Conservation (phyloP, 64 coral and sea anemone genomes). For the Actinia tenebrosa region DNA sequence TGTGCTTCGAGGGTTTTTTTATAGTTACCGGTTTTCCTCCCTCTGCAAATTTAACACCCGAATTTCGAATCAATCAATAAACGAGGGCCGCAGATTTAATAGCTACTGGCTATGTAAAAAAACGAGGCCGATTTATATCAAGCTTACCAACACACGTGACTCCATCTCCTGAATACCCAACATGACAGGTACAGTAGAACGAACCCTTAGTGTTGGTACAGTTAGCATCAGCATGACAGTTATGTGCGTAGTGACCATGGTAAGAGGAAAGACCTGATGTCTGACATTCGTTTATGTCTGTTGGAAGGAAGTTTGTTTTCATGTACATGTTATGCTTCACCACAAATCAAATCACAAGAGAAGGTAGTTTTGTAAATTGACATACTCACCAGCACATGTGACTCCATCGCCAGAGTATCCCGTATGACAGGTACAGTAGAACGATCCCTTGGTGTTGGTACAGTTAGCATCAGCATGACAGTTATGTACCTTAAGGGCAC, state of each 20-base stretch:
- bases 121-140: too few relatives aligned
- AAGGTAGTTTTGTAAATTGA: not conserved
- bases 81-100: too few relatives aligned
- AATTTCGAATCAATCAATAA: too few relatives aligned
- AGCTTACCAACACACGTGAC: constrained; percentile 36
- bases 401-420: constrained; percentile 63
- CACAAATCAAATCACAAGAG: too few relatives aligned
- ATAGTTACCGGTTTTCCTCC: too few relatives aligned
- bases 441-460: constrained; percentile 58
- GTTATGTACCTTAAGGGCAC: constrained; percentile 20
- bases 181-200: constrained; percentile 68
- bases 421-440: constrained; percentile 45
- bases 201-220: constrained; percentile 77
- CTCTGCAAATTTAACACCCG: too few relatives aligned
- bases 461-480: constrained; percentile 47
- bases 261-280: constrained; percentile 3
- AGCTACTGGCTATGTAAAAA: too few relatives aligned
- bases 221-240: constrained; percentile 50
- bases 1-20: too few relatives aligned
- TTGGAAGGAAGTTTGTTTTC: not conserved
- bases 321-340: not conserved
- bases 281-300: constrained; percentile 74
- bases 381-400: constrained; percentile 28
- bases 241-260: constrained; percentile 52
- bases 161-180: constrained; percentile 75